A percentile compares a stretch with the other conserved stretches of the same genome.
Conservation (phyloP, 2,888 invertebrate genomes). For the Ophion obscuratus region DNA sequence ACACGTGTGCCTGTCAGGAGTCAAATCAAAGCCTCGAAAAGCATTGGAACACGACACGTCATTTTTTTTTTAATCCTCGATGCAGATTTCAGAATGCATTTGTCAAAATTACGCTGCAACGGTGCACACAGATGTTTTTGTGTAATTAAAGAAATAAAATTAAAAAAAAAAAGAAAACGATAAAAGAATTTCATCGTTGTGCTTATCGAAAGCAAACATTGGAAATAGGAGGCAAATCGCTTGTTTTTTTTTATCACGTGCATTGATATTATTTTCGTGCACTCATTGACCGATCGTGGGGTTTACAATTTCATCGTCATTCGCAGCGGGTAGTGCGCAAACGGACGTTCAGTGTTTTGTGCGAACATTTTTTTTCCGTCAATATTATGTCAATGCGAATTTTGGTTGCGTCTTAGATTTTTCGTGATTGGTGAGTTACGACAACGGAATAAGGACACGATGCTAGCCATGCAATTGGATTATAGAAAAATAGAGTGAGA, state of each 20-base stretch:
- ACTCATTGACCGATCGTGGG: constrained; percentile 57
- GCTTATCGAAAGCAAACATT: no score
- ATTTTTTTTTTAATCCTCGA: background rate
- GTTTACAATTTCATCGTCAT: constrained; percentile 38
- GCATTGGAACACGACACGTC: constrained; percentile 42
- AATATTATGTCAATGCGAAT: constrained; percentile 10
- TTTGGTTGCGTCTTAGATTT: constrained; percentile 28
- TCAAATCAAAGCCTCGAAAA: constrained; percentile 53
- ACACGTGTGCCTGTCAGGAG: constrained; percentile 20
- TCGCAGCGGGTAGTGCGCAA: constrained; percentile 43
- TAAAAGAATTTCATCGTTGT: no score
- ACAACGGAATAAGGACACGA: constrained; percentile 73
- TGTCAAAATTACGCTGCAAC: no score
- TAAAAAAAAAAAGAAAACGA: no score
- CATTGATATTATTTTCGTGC: constrained; percentile 45
- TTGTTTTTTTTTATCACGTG: constrained; percentile 35
- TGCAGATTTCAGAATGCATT: no score
- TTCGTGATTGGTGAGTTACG: constrained; percentile 60
- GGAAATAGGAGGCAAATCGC: no score
- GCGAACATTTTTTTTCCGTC: constrained; percentile 19
- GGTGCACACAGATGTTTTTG: no score
- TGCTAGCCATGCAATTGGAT: constrained; percentile 76
- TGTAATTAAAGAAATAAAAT: no score
- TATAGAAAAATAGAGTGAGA: constrained; percentile 49
- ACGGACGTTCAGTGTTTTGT: constrained; percentile 45